Evolutionary conservation across 2,797 vertebrate species (phyloP).

Genomic region (Lithobates sylvaticus): DNA sequence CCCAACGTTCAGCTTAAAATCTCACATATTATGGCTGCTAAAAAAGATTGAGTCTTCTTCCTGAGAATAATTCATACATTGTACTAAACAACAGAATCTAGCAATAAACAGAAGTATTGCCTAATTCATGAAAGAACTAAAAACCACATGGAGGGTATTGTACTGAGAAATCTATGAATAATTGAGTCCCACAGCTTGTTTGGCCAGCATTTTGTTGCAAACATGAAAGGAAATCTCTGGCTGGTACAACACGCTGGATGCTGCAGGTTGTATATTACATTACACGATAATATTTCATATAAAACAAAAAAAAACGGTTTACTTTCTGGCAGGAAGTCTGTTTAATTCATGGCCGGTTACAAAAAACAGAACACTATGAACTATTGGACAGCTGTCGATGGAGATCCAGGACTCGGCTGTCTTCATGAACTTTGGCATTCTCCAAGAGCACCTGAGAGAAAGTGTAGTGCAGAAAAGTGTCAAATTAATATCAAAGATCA

Average conservation of each 20-base stretch:
- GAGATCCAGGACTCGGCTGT: constrained; percentile 83
- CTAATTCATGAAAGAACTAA: too few relatives aligned
- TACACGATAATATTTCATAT: background rate
- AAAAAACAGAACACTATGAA: constrained; percentile 64
- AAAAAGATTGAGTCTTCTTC: too few relatives aligned
- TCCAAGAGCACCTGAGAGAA: constrained; percentile 81
- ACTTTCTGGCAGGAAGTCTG: background rate
- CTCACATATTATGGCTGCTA: too few relatives aligned
- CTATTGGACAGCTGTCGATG: constrained; percentile 78
- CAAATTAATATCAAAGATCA: background rate
- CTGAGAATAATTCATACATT: too few relatives aligned
- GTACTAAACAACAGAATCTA: too few relatives aligned
- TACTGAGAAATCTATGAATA: too few relatives aligned
- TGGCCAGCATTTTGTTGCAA: background rate
- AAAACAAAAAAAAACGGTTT: background rate
- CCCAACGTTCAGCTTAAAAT: too few relatives aligned
- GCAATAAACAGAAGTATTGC: too few relatives aligned
- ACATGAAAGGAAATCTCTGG: background rate
- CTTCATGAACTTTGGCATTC: constrained; percentile 81
- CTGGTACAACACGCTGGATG: background rate
- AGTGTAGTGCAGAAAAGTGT: background rate
- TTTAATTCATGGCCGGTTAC: background rate
- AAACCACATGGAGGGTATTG: too few relatives aligned
- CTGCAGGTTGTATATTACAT: background rate
- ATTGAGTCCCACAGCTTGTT: background rate